Base-by-base conservation (phyloP, 2,113 vertebrate species). In the Lampris megalopsis region DNA sequence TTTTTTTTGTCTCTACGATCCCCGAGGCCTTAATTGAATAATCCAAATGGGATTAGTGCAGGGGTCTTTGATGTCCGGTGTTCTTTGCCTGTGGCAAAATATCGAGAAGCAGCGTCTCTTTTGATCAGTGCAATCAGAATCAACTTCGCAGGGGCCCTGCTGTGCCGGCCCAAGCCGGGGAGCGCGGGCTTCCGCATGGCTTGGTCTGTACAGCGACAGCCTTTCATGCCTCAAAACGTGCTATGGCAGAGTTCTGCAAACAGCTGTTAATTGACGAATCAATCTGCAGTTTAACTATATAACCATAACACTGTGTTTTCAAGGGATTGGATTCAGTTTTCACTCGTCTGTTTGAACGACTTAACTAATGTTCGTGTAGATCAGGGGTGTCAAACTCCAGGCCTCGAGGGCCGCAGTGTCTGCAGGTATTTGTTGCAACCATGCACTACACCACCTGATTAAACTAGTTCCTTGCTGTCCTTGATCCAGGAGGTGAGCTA, bases 101-200 rank as follows among this genome's bases (percentile, higher is more conserved):
- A 85, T 88, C 45, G 7, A 69, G 85, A 80, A 75, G 54, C 45
- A 2, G 79, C 68, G 68, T 57, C 85, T 78, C 87, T 83, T 93
- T 91, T 90, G 85, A 92, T 90, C 91, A 91, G 71, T 76, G 77
- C 87, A 83, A 91, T 90, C 86, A 88, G 77, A 88, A 87, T 87
- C 86, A 92, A 84, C 75, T 79, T 40, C 5, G 63, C 71, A 85
- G 71, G 49, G 67, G 73, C 77, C 85, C 77, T 5, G 86, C 71
- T 63, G 83, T 45, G 88, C 80, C 47, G 50, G 77, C 77, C 64
- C 73, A 65, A 60, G 60, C 81, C 71, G 64, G 49, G 84, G 64
- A 88, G 71, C 73, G 50, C 75, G 58, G 60, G 84, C 86, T 88
- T 91, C 85, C 61, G 78, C 82, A 60, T 88, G 85, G 86, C 63